A percentile compares a stretch with the other conserved stretches of the same genome.
phyloP scores from a whole-genome alignment of 2,797 vertebrate species.

The Meriones psammophilus region DNA sequence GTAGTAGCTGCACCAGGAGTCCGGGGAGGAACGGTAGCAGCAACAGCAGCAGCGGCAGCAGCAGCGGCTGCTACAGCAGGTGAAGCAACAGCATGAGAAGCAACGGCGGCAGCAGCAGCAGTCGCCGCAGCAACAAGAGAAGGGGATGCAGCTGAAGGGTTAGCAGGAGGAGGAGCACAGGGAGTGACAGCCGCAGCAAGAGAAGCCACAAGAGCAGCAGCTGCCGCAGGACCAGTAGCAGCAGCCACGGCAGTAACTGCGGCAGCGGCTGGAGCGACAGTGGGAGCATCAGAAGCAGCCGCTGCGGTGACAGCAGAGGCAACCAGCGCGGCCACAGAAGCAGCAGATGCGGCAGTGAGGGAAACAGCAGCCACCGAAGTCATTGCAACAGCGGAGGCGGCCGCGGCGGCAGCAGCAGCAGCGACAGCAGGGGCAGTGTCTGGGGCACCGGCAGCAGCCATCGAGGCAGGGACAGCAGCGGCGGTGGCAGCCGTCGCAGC shows the following conservation, averaged over 20 bases:
- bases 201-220: not conserved
- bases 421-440: not conserved
- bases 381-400: not conserved
- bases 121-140: not conserved
- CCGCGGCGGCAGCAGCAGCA: not conserved
- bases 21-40: not conserved
- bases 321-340: not conserved
- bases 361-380: not conserved
- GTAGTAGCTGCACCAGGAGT: not conserved
- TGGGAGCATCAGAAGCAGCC: not conserved
- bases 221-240: not conserved
- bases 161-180: not conserved
- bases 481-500: not conserved
- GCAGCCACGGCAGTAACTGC: not conserved
- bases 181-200: not conserved
- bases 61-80: not conserved
- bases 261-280: not conserved
- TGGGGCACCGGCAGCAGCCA: not conserved
- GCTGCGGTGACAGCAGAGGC: not conserved
- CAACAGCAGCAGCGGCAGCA: not conserved
- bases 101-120: not conserved
- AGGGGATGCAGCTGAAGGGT: not conserved
- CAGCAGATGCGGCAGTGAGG: not conserved
- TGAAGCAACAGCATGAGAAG: not conserved
- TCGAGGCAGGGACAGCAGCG: not conserved